Percentiles rank a stretch among this genome's conserved stretches.
phyloP scores from a whole-genome alignment of 2,113 vertebrate species.

The Xenotilapia flavipinnis region DNA sequence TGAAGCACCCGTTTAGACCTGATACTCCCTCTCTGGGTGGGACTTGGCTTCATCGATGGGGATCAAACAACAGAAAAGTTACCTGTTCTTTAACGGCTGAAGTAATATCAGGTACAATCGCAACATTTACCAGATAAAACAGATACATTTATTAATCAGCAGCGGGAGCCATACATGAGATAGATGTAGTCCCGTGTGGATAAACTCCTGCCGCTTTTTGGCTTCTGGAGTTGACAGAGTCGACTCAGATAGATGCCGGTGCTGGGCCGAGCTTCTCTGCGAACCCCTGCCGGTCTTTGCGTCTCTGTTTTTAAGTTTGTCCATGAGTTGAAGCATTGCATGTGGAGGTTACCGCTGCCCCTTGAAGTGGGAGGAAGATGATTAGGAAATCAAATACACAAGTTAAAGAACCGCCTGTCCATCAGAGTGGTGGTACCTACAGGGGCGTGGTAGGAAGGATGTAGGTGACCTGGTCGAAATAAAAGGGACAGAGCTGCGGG shows the following conservation, averaged over 20 bases:
- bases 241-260: not conserved
- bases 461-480: slow-evolving; percentile 31
- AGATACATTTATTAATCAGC: not conserved
- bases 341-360: not conserved
- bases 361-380: slow-evolving; percentile 5
- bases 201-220: not conserved
- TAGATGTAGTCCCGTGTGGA: not conserved
- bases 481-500: slow-evolving; percentile 9
- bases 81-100: not conserved
- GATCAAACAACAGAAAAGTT: not conserved
- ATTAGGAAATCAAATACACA: not conserved
- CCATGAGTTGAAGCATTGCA: slow-evolving; percentile 27
- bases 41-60: not conserved
- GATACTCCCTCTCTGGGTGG: not conserved
- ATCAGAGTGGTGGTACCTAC: not conserved
- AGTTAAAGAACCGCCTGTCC: not conserved
- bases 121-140: not conserved
- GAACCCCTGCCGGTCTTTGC: not conserved
- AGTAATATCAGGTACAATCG: not conserved
- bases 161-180: slow-evolving; percentile 3
- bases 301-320: not conserved
- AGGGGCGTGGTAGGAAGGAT: not conserved
- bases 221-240: not conserved
- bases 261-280: not conserved
- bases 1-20: not conserved